phyloP scores from a whole-genome alignment of 2,113 vertebrate species.

The Geococcyx californianus region DNA sequence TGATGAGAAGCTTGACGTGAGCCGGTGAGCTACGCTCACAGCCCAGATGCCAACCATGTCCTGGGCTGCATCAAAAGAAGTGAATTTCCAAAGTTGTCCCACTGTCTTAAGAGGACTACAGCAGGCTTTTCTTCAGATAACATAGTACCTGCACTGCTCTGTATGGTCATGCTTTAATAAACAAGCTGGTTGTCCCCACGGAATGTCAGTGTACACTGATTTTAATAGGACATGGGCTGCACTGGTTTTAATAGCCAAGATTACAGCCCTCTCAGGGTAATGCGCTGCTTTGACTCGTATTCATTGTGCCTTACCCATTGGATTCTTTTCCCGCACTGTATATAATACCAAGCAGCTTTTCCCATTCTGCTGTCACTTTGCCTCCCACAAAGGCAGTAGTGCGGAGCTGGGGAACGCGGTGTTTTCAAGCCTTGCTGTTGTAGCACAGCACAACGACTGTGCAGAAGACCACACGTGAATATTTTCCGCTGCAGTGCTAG shows the following conservation, averaged over 20 bases:
- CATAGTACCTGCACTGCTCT: rapidly evolving
- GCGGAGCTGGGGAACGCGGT: not conserved
- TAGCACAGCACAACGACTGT: not conserved
- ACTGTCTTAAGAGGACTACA: not conserved
- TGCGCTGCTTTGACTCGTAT: not conserved
- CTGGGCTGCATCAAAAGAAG: too few species aligned
- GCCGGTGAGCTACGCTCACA: too few species aligned
- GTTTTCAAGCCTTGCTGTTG: not conserved
- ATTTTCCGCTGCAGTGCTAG: constrained; percentile 5
- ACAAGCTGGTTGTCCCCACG: not conserved
- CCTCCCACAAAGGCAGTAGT: not conserved
- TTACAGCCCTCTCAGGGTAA: not conserved
- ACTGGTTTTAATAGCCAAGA: not conserved
- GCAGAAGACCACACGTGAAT: not conserved
- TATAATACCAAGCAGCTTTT: not conserved
- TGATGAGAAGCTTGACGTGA: too few species aligned
- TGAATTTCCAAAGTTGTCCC: not conserved
- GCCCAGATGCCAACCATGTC: too few species aligned
- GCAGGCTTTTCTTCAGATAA: not conserved
- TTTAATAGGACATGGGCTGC: not conserved
- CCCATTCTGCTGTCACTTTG: not conserved
- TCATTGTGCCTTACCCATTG: not conserved
- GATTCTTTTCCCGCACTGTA: not conserved
- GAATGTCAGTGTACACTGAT: not conserved
- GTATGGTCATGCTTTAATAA: not conserved